phyloP scores from a whole-genome alignment of 2,797 vertebrate genomes.

The Notamacropus eugenii region DNA sequence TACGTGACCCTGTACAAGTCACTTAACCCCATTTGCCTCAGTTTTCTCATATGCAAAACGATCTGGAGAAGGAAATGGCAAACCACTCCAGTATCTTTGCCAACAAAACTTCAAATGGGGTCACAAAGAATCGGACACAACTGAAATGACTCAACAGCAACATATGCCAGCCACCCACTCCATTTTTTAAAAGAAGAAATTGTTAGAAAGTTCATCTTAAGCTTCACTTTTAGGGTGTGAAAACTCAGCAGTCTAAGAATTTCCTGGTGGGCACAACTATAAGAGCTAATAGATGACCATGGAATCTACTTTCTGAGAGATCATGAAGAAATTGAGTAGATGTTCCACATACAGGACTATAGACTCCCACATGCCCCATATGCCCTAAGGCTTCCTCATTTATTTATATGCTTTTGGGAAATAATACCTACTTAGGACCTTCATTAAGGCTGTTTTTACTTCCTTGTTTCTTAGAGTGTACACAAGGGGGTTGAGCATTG shows the following conservation, averaged over 20 bases:
- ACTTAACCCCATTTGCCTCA: not conserved
- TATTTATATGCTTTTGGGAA: conserved; percentile 34
- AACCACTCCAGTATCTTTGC: not conserved
- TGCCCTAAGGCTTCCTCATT: not conserved
- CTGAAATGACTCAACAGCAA: not conserved
- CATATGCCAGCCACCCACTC: not conserved
- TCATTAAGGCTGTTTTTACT: conserved; percentile 58
- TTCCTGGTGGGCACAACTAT: not conserved
- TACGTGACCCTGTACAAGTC: not conserved
- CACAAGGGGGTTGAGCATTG: conserved; percentile 68
- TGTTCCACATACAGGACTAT: not conserved
- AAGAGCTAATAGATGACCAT: not conserved
- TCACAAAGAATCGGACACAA: not conserved
- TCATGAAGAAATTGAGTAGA: not conserved
- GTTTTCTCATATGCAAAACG: not conserved
- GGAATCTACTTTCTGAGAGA: not conserved
- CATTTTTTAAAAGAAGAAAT: not conserved
- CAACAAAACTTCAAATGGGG: not conserved
- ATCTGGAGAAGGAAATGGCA: not conserved
- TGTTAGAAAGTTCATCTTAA: not conserved
- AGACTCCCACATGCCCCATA: not conserved
- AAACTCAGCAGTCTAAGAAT: not conserved
- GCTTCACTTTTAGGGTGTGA: not conserved
- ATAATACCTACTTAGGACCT: conserved; percentile 45
- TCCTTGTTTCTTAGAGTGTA: conserved; percentile 75